These are phyloP conservation scores for Sceliomorpha sp. DNA, from an alignment of 2,888 invertebrate species.

Conservation along the genomic window DNA sequence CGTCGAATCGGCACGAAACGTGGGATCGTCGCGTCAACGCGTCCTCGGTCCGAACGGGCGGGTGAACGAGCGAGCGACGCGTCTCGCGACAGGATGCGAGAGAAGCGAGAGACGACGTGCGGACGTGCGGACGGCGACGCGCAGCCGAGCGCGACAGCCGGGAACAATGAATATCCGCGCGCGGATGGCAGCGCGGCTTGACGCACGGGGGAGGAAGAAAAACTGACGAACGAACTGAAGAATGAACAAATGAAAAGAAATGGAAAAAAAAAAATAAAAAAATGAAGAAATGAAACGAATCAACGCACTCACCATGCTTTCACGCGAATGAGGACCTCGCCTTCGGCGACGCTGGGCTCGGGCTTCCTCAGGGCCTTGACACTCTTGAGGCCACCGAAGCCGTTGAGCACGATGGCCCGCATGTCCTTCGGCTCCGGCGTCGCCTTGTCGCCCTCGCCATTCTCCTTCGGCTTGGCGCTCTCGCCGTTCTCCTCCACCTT, in stretches of 20 bases:
- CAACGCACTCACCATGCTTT: conserved; percentile 89
- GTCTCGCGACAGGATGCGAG: no score
- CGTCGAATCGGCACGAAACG: no score
- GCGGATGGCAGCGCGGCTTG: no score
- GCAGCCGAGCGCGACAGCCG: no score
- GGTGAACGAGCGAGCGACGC: no score
- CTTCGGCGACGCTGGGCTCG: conserved; percentile 86
- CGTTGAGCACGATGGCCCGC: conserved; percentile 91
- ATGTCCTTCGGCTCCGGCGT: conserved; percentile 86
- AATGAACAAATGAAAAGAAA: conserved; percentile 18
- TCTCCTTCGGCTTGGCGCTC: conserved; percentile 75
- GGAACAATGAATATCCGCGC: no score
- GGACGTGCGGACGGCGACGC: no score
- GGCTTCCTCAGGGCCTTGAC: conserved; percentile 91
- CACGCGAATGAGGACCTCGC: conserved; percentile 90
- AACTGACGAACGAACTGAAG: no score
- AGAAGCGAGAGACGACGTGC: no score
- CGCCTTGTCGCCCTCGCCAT: conserved; percentile 72
- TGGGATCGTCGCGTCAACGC: no score
- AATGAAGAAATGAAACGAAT: conserved; percentile 14
- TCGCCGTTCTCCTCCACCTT: conserved; percentile 80
- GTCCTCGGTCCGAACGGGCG: no score
- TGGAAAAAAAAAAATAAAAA: conserved; percentile 6
- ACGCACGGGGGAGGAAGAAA: no score
- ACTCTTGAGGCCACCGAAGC: conserved; percentile 92